Evolutionary conservation across 1,140 invertebrate species (phyloP).

Genomic region (Hyposmocoma kahamanoa): DNA sequence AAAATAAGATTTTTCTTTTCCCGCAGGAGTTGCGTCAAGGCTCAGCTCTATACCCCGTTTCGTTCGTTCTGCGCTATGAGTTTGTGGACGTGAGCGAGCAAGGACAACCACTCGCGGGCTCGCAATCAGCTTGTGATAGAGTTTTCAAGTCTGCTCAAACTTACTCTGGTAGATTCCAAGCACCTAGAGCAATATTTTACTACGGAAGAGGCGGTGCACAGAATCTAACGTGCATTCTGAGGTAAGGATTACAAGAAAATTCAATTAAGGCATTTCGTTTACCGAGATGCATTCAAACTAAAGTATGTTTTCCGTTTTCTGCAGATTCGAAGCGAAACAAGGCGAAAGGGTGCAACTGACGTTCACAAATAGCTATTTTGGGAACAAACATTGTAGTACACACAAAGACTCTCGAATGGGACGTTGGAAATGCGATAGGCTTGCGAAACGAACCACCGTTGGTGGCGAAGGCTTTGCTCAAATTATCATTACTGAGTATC

Average conservation of each 20-base stretch:
- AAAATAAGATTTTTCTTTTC: slow-evolving; percentile 12
- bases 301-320: slow-evolving; percentile 11
- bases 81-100: slow-evolving; percentile 81
- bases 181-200: slow-evolving; percentile 86
- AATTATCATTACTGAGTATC: slow-evolving; percentile 82
- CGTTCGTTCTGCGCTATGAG: slow-evolving; percentile 85
- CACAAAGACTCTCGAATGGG: slow-evolving; percentile 78
- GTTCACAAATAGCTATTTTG: slow-evolving; percentile 79
- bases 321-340: slow-evolving; percentile 80
- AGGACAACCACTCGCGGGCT: slow-evolving; percentile 72
- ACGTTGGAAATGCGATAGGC: slow-evolving; percentile 79
- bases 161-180: slow-evolving; percentile 79
- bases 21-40: slow-evolving; percentile 81
- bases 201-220: slow-evolving; percentile 85
- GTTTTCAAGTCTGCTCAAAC: slow-evolving; percentile 73
- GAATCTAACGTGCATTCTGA: slow-evolving; percentile 83
- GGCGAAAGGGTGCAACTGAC: slow-evolving; percentile 79
- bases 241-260: no score
- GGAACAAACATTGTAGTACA: slow-evolving; percentile 78
- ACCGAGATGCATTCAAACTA: no score
- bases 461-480: slow-evolving; percentile 76
- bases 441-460: slow-evolving; percentile 43
- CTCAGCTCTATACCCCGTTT: slow-evolving; percentile 84
- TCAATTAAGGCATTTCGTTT: no score
- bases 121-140: slow-evolving; percentile 76